Base-by-base conservation (phyloP, 2,797 vertebrate genomes). In the Macroramphosus scolopax region DNA sequence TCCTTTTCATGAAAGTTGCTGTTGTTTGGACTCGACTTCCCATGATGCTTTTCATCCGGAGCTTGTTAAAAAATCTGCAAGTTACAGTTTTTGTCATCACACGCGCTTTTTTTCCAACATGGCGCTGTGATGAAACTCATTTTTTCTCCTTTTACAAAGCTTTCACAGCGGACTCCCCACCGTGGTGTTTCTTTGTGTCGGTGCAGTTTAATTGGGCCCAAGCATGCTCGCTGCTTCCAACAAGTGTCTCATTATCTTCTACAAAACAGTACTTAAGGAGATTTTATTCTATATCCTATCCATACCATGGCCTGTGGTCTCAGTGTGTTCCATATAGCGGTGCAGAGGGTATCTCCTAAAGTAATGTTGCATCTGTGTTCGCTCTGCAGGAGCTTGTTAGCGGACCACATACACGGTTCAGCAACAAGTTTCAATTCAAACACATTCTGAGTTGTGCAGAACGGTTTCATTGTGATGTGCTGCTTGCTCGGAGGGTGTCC, bases 231-330 rank as follows among this genome's bases (percentile, higher is more conserved):
- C 53, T 47, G 30, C 37, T 34, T 56, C 67, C 49, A 60, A 64
- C 45, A 37, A 69, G 70, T 68, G 46, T 59, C 72, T 84, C 66
- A 79, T 79, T 82, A 86, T 67, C 37, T 68, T 59, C 43, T 36
- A 68, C 55, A 73, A 73, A 80, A 69, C 56, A 75, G 24, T 54
- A 65, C 60, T 69, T 59, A 31, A 41, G 50, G 33, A 22, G 15
- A 40, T 51, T 54, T 61, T 29, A n/a, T 36, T 12, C 35, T 30
- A 31, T 28, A 16, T 68, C 41, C 63, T 65, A 77, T 69, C 65
- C 54, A 53, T 50, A 57, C 28, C n/a, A n/a, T 0, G 25, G 30
- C 61, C 40, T 28, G 2, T 14, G 18, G 26, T 22, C 20, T 63
- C 49, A 34, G 26, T 26, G 28, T 8, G 49, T 57, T 50, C 74